These are phyloP conservation scores for Hiodon tergisus DNA, from an alignment of 2,113 vertebrate genomes.

Conservation along the genomic window DNA sequence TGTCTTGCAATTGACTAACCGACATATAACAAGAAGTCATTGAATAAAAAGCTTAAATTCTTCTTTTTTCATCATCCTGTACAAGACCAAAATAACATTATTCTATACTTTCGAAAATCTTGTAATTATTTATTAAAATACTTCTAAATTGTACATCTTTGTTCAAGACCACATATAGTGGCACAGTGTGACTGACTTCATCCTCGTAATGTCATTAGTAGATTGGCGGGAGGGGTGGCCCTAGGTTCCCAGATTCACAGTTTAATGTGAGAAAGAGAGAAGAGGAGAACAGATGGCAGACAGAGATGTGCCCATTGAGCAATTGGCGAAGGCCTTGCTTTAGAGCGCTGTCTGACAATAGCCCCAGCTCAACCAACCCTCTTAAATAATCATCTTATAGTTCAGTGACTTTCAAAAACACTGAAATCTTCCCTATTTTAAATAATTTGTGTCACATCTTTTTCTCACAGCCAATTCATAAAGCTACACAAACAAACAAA, in stretches of 20 bases:
- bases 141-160: neutral
- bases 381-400: slow-evolving; percentile 65
- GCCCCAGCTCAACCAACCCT: slow-evolving; percentile 54
- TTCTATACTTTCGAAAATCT: neutral
- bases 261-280: slow-evolving; percentile 67
- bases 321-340: slow-evolving; percentile 64
- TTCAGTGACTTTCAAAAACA: slow-evolving; percentile 53
- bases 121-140: neutral
- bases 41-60: slow-evolving; percentile 41
- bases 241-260: slow-evolving; percentile 35
- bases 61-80: slow-evolving; percentile 15
- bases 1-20: slow-evolving; percentile 51
- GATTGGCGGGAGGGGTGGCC: neutral
- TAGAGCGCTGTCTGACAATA: slow-evolving; percentile 68
- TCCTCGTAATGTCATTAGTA: neutral
- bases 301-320: slow-evolving; percentile 75
- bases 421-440: slow-evolving; percentile 39
- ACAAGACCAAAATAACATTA: neutral
- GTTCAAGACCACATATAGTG: neutral
- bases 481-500: neutral
- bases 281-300: slow-evolving; percentile 78
- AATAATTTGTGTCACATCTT: slow-evolving; percentile 47
- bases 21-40: slow-evolving; percentile 41
- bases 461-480: slow-evolving; percentile 16
- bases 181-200: neutral